Evolutionary conservation across 1,140 invertebrate genomes (phyloP).

Genomic region (Drosophila takahashii): DNA sequence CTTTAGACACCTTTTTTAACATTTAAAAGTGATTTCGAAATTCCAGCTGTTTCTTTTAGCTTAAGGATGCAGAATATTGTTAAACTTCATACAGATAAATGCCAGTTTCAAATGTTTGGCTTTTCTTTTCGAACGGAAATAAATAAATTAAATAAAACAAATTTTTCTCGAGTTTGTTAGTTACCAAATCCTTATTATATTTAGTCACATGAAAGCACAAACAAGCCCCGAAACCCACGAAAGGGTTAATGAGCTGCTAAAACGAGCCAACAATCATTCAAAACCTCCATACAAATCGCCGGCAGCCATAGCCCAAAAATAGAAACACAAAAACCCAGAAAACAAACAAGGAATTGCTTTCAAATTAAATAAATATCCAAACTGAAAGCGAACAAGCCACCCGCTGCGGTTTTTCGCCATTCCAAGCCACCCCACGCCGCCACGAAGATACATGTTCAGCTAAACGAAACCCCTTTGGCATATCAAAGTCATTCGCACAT

Average conservation of each 20-base stretch:
- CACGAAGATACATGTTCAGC: slow-evolving; percentile 4
- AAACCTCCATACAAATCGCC: slow-evolving; percentile 45
- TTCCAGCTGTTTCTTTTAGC: no score
- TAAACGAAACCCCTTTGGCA: slow-evolving; percentile 6
- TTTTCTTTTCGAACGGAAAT: no score
- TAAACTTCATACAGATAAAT: no score
- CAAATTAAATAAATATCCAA: slow-evolving; percentile 75
- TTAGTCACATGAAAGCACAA: no score
- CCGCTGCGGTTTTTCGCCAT: slow-evolving; percentile 9
- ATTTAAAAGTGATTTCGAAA: no score
- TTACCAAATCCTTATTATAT: neutral
- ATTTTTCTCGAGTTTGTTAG: no score
- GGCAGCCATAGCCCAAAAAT: slow-evolving; percentile 27
- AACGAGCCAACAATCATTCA: slow-evolving; percentile 25
- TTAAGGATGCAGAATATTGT: no score
- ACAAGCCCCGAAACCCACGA: neutral
- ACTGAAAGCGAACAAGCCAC: slow-evolving; percentile 25
- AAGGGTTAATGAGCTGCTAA: slow-evolving; percentile 42
- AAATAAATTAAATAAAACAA: no score
- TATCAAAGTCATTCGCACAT: slow-evolving; percentile 64
- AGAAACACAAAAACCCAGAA: slow-evolving; percentile 30
- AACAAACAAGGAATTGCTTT: slow-evolving; percentile 60
- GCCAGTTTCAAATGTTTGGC: no score
- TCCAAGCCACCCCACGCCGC: neutral
- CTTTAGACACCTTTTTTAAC: no score